Percentiles rank a stretch among this genome's conserved stretches.
Evolutionary conservation across 2,888 invertebrate genomes (phyloP).

Genomic region (Eudasyphora cyanicolor): DNA sequence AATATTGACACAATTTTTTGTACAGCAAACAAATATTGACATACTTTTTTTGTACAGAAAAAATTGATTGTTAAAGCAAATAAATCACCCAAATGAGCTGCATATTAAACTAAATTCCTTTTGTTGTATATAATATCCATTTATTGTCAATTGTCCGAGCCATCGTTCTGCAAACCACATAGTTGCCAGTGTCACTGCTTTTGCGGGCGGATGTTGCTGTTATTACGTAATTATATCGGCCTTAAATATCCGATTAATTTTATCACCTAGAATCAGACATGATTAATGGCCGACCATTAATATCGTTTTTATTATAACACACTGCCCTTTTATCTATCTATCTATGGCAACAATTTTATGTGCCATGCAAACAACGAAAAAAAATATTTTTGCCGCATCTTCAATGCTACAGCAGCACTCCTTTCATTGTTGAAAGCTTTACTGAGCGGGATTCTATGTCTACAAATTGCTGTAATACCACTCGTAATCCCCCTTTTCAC

Average conservation of each 20-base stretch:
- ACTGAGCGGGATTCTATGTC: not conserved
- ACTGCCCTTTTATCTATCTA: conserved; percentile 27
- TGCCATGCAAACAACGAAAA: not conserved
- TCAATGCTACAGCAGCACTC: not conserved
- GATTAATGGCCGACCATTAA: conserved; percentile 56
- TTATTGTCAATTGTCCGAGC: too few relatives aligned
- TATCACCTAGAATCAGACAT: conserved; percentile 54
- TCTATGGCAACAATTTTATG: conserved; percentile 2
- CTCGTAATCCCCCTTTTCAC: not conserved
- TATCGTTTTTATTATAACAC: conserved; percentile 42
- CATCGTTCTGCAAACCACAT: not conserved
- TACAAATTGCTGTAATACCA: conserved; percentile 41
- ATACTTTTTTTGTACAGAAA: too few relatives aligned
- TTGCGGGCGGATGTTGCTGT: not conserved
- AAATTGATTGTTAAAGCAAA: too few relatives aligned
- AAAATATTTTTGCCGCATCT: not conserved
- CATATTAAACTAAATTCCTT: not conserved
- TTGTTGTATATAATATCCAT: not conserved
- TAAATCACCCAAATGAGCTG: not conserved
- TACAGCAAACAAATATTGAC: too few relatives aligned
- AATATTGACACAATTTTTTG: too few relatives aligned
- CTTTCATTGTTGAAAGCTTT: not conserved
- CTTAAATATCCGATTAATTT: conserved; percentile 57
- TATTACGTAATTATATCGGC: conserved; percentile 45
- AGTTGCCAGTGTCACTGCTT: not conserved